Evolutionary conservation across 2,797 vertebrate genomes (phyloP), one percentile per base, ranked within the genome.

Genomic region (Lepilemur septentrionalis): DNA sequence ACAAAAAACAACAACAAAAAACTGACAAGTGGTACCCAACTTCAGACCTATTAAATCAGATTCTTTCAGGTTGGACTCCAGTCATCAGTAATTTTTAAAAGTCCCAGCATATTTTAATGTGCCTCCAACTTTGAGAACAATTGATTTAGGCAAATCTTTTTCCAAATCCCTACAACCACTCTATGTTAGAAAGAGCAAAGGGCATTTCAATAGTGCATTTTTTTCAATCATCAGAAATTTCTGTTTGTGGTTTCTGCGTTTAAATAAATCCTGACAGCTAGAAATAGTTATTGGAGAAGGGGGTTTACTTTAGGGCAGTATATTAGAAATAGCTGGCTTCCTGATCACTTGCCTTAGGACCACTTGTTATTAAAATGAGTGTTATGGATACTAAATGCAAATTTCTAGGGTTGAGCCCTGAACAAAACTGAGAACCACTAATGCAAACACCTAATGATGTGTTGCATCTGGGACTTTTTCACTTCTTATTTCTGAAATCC

Each of bases 1-100:
- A 52, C 38, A 79, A 89, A 59, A 65, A 55, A 80, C 78, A 76
- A 43, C 18, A 1, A 14, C 2, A 18, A 20, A 52, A 52, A 20
- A 9, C 20, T 69, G 3, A 46, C 32, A 38, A 14, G 10, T 46
- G 35, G 23, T 22, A 12, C 0, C n/a, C 6, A n/a, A 38, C 5
- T 18, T 9, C 4, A 30, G 12, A 55, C 2, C 7, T 22, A 30
- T 35, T 67, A 22, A 79, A 25, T 83, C 63, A 89, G 79, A 85
- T 81, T 20, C 13, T 88, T n/a, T 57, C 28, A 28, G 17, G 1
- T 35, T 87, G 32, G 5, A n/a, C 14, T 61, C 11, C 5, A 88
- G 48, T 73, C 18, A 55, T 50, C 57, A 63, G 6, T 55, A 67
- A 23, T 72, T 95, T 91, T 84, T 41, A 46, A 50, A 83, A 86